A percentile compares a stretch with the other conserved stretches of the same genome.
Conservation (phyloP, 2,113 vertebrate genomes). For the Perca fluviatilis region DNA sequence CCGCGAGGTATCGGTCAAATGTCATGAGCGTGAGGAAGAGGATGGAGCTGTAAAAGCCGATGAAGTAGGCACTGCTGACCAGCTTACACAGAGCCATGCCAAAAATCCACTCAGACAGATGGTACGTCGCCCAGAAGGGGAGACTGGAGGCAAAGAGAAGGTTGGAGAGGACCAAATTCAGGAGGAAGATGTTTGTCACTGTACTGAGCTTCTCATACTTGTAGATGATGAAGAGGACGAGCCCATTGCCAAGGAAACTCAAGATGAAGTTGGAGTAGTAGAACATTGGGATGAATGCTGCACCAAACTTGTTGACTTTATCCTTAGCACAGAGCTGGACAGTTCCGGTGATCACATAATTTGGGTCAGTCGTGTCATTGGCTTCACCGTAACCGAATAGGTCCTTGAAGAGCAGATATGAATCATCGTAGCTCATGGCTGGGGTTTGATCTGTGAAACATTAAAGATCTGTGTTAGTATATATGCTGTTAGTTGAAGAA, state of each 20-base stretch:
- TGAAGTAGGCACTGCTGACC: constrained; percentile 79
- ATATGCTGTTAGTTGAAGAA: background rate
- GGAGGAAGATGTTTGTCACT: constrained; percentile 85
- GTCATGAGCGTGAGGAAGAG: constrained; percentile 88
- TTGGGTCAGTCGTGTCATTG: background rate
- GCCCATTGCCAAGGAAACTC: constrained; percentile 82
- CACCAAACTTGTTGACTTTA: constrained; percentile 73
- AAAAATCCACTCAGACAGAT: constrained; percentile 82
- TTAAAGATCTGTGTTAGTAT: background rate
- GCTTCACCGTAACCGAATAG: accelerated
- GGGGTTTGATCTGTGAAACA: constrained; percentile 31
- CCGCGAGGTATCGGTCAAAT: constrained; percentile 85
- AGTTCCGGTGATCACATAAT: constrained; percentile 15
- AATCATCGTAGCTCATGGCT: constrained; percentile 28
- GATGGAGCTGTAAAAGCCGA: constrained; percentile 87
- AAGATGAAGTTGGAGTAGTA: constrained; percentile 81
- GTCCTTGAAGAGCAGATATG: accelerated
- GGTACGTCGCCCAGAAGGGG: constrained; percentile 83
- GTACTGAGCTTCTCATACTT: constrained; percentile 83
- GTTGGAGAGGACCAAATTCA: constrained; percentile 86
- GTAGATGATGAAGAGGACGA: constrained; percentile 83
- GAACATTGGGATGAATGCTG: constrained; percentile 75
- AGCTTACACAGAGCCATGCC: constrained; percentile 81
- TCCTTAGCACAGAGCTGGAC: constrained; percentile 47
- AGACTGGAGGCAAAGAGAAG: constrained; percentile 83